Base-by-base conservation (phyloP, 2,113 vertebrate genomes). In the Notarius lentiginosus region DNA sequence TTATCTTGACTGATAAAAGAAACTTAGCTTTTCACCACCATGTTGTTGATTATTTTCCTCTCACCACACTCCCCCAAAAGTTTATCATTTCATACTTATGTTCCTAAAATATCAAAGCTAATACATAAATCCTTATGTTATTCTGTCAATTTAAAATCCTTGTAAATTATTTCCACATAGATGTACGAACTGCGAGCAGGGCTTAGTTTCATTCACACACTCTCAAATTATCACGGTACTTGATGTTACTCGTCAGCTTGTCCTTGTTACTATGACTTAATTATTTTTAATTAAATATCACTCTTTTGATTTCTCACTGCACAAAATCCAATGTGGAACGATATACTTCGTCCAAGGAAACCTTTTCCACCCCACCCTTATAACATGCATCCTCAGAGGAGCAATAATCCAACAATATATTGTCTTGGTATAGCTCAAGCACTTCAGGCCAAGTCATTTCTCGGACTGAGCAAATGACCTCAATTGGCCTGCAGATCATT, bases 391-490 rank as follows among this genome's bases (percentile, higher is more conserved):
- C 15, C 76, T 79, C 76, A 9, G 27, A 56, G 76, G 51, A 79
- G 27, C 53, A 56, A 30, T 79, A 79, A 56, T 79, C 76, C 76
- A 15, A 34, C 51, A 18, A 79, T 56, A 58, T 79, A 79, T 58
- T 79, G 53, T 79, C 15, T 79, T 53, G 30, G 53, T 79, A n/a
- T 56, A 56, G 76, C 53, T 56, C 76, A 58, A 79, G 30, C 51
- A 79, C 76, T 79, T 56, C 53, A 79, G 76, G 53, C 24, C n/a
- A 58, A 56, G 53, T 17, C 51, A 56, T 79, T 79, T 79, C 76
- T 79, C 53, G 9, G 76, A 56, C 5, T 5, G 51, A 79, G 76
- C 53, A 56, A 79, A 79, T 79, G 76, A 79, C 53, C 76, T 56
- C 53, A 27, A 58, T 56, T 79, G 76, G 51, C 76, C 76, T 8